Evolutionary conservation across 2,797 vertebrate genomes (phyloP).

Genomic region (Sciurus vulgaris): DNA sequence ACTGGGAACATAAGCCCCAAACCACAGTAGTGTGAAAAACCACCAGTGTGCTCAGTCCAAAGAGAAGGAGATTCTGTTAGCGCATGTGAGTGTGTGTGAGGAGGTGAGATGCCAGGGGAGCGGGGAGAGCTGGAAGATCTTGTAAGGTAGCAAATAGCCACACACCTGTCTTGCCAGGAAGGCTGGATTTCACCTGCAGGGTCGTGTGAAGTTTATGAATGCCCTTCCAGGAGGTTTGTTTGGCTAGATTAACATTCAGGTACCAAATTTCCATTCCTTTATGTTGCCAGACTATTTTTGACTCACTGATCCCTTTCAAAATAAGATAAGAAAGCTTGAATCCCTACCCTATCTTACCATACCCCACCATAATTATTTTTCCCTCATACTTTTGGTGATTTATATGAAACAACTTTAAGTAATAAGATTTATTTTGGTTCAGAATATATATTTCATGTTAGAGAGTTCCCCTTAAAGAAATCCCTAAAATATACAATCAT

Average conservation of each 20-base stretch:
- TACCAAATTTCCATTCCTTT: background rate
- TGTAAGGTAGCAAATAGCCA: background rate
- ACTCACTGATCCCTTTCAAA: background rate
- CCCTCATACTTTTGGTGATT: background rate
- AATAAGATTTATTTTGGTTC: background rate
- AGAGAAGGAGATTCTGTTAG: background rate
- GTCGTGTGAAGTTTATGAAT: background rate
- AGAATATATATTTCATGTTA: background rate
- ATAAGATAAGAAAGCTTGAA: background rate
- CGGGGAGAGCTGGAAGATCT: background rate
- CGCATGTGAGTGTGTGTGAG: background rate
- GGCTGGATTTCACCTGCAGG: too few species aligned
- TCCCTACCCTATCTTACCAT: background rate
- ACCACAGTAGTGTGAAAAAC: background rate
- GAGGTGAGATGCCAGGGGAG: background rate
- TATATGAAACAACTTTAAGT: conserved; percentile 8
- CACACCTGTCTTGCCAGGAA: background rate
- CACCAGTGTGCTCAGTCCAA: fast-evolving
- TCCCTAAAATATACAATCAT: background rate
- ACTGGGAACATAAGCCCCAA: background rate
- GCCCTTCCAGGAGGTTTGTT: background rate
- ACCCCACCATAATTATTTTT: too few species aligned
- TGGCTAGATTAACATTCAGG: background rate
- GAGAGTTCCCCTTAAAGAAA: background rate
- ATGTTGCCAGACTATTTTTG: conserved; percentile 6